Conservation (phyloP, 2,888 invertebrate genomes). For the Dolomedes plantarius region DNA sequence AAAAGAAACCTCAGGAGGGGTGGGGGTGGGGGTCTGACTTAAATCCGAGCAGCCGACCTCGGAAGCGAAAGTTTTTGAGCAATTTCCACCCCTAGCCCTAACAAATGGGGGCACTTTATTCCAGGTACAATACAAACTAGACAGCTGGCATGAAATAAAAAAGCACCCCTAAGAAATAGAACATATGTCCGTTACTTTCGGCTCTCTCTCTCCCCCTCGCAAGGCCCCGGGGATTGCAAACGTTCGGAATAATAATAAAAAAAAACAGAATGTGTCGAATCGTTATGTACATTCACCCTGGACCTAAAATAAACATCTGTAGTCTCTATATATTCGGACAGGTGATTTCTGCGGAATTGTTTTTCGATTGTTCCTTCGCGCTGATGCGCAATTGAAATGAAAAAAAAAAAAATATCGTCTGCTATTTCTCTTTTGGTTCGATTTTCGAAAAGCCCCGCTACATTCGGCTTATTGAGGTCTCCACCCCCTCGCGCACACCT, state of each 20-base stretch:
- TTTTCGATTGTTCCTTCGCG: background rate
- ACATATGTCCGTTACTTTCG: constrained; percentile 63
- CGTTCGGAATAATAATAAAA: background rate
- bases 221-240: background rate
- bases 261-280: constrained; percentile 19
- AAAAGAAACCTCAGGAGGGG: too few species aligned
- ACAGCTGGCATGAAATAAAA: constrained; percentile 10
- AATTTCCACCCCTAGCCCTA: background rate
- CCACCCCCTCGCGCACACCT: too few species aligned
- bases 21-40: constrained; percentile 2
- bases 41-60: background rate
- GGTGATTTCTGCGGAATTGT: background rate
- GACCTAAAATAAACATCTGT: constrained; percentile 10
- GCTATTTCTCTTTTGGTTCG: background rate
- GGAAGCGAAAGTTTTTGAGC: constrained; percentile 2
- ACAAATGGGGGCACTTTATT: constrained; percentile 7
- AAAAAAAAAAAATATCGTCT: background rate
- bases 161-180: constrained; percentile 23
- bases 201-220: constrained; percentile 15
- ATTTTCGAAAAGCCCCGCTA: background rate
- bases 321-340: background rate
- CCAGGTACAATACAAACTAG: background rate
- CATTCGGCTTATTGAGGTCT: background rate
- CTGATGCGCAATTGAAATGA: constrained; percentile 3
- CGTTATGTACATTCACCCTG: constrained; percentile 46